Conservation (phyloP, 2,113 vertebrate genomes). For the Mus pahari region DNA sequence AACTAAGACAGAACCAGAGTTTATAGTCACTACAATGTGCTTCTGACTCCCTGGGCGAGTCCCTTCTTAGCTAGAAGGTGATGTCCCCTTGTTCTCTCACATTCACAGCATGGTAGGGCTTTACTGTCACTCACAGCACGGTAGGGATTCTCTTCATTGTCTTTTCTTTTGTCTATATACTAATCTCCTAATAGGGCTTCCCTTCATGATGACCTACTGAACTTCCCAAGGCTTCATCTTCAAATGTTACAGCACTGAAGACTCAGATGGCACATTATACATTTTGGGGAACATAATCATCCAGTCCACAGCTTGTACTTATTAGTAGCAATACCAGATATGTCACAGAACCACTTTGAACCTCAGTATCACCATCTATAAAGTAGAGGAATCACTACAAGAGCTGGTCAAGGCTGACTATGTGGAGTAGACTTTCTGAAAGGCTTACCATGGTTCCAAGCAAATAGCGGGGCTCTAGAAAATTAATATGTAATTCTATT, state of each 20-base stretch:
- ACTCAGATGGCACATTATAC: not conserved
- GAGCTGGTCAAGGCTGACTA: no score
- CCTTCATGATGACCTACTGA: not conserved
- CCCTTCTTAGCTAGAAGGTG: not conserved
- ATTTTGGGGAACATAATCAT: not conserved
- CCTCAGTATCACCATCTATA: not conserved
- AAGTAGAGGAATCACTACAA: not conserved
- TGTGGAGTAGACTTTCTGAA: not conserved
- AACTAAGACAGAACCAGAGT: not conserved
- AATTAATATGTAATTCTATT: constrained; percentile 16
- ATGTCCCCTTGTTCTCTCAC: not conserved
- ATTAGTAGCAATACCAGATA: not conserved
- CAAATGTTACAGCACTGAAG: not conserved
- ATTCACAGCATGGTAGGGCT: not conserved
- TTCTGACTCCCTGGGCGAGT: not conserved
- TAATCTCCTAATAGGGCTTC: not conserved
- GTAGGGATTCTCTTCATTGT: not conserved
- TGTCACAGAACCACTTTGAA: not conserved
- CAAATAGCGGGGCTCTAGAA: not conserved
- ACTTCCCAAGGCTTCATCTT: not conserved
- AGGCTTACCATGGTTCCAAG: not conserved
- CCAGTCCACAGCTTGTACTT: not conserved
- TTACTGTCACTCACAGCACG: not conserved
- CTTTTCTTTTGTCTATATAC: not conserved
- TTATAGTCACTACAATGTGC: not conserved